Percentiles rank a stretch among this genome's conserved stretches.
Evolutionary conservation across 2,888 invertebrate genomes (phyloP).

Genomic region (Coenonympha arcania): DNA sequence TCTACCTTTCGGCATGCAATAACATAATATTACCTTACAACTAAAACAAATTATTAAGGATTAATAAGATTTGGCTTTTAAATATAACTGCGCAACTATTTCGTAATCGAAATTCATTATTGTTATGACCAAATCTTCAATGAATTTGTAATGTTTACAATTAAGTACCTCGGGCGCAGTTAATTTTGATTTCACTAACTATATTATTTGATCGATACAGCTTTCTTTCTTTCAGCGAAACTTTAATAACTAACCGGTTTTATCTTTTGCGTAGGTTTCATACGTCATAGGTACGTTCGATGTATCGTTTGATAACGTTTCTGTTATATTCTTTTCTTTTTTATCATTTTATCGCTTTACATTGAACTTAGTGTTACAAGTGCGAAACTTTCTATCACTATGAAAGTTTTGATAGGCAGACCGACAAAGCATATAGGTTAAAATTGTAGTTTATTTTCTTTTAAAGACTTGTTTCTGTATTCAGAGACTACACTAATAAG

Average conservation of each 20-base stretch:
- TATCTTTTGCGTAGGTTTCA: slow-evolving; percentile 18
- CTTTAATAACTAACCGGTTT: slow-evolving; percentile 26
- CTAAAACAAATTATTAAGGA: too few species aligned
- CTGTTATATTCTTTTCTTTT: background rate
- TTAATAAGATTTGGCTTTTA: background rate
- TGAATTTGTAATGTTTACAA: slow-evolving; percentile 14
- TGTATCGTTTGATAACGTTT: slow-evolving; percentile 7
- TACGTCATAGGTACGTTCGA: too few species aligned
- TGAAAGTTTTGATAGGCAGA: too few species aligned
- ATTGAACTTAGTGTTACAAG: too few species aligned
- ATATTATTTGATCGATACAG: slow-evolving; percentile 33
- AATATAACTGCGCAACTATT: background rate
- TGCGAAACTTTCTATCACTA: too few species aligned
- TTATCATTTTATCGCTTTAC: background rate
- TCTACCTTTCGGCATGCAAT: too few species aligned
- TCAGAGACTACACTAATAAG: too few species aligned
- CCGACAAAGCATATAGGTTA: too few species aligned
- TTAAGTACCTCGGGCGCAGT: slow-evolving; percentile 31
- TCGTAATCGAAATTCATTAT: slow-evolving; percentile 3
- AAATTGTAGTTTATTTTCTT: too few species aligned
- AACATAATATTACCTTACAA: too few species aligned
- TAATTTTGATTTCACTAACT: slow-evolving; percentile 41
- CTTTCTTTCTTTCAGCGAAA: slow-evolving; percentile 40
- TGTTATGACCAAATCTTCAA: slow-evolving; percentile 3
- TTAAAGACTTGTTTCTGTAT: too few species aligned